A percentile compares a stretch with the other conserved stretches of the same genome.
phyloP scores from a whole-genome alignment of 2,888 invertebrate genomes.

The Ormyrus labotus region DNA sequence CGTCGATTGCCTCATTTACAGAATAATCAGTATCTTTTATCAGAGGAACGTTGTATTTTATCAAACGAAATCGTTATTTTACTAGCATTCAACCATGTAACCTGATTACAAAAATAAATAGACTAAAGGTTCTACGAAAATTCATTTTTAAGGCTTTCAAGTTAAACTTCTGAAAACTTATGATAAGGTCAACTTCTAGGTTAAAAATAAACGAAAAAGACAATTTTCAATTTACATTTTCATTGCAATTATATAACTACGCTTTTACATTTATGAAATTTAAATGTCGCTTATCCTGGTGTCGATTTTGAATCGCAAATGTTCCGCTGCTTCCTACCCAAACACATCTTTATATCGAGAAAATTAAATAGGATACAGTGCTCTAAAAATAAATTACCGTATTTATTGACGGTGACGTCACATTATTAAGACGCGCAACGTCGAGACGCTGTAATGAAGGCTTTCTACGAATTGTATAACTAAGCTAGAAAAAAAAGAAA shows the following conservation, averaged over 20 bases:
- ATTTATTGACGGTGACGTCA: constrained; percentile 36
- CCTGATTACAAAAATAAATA: constrained; percentile 40
- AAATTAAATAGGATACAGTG: constrained; percentile 12
- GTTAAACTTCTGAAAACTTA: no score
- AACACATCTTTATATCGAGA: not conserved
- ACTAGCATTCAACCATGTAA: constrained; percentile 27
- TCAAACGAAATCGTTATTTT: constrained; percentile 36
- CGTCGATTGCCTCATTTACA: constrained; percentile 28
- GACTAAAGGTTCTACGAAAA: constrained; percentile 30
- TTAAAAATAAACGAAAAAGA: no score
- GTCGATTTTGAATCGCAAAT: no score
- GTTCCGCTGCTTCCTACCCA: no score
- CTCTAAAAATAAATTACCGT: constrained; percentile 37
- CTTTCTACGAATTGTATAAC: constrained; percentile 8
- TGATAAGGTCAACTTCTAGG: no score
- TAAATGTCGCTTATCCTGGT: no score
- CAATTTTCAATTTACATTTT: no score
- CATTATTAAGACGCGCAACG: constrained; percentile 15
- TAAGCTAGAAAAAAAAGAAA: no score
- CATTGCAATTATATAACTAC: no score
- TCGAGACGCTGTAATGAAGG: constrained; percentile 7
- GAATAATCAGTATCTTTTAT: constrained; percentile 41
- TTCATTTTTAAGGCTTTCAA: not conserved
- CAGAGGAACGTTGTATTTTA: constrained; percentile 27
- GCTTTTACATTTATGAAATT: no score